These are phyloP conservation scores for Dexiosoma caninum DNA, from an alignment of 2,888 invertebrate species.

Conservation along the genomic window DNA sequence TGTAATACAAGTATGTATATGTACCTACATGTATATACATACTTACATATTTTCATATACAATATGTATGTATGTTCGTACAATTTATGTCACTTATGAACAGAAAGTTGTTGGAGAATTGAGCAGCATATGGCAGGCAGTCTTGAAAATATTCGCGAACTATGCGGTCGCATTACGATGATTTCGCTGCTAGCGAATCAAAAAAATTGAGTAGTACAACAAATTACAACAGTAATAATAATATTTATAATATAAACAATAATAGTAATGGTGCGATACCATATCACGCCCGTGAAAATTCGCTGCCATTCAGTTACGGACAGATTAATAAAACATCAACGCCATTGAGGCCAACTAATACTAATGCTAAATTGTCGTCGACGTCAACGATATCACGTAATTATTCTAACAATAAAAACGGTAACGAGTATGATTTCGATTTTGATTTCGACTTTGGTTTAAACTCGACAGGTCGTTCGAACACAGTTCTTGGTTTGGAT, in stretches of 20 bases:
- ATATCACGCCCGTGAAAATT: constrained; percentile 93
- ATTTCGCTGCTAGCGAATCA: constrained; percentile 69
- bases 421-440: constrained; percentile 70
- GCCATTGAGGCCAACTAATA: constrained; percentile 65
- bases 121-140: constrained; percentile 71
- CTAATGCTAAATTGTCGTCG: constrained; percentile 41
- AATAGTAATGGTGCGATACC: constrained; percentile 80
- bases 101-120: constrained; percentile 61
- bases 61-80: background rate
- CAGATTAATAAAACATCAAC: constrained; percentile 79
- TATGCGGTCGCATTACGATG: constrained; percentile 77
- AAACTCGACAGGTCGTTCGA: constrained; percentile 53
- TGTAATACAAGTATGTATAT: background rate
- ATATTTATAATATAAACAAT: constrained; percentile 66
- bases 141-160: constrained; percentile 77
- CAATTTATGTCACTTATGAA: constrained; percentile 45
- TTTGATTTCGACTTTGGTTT: constrained; percentile 67
- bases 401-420: constrained; percentile 61
- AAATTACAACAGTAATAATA: constrained; percentile 67
- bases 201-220: constrained; percentile 67
- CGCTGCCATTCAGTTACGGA: constrained; percentile 93
- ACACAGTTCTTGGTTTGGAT: constrained; percentile 34
- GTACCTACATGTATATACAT: background rate
- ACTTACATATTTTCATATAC: too few species aligned
- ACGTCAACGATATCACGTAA: constrained; percentile 52